Evolutionary conservation across 2,113 vertebrate genomes (phyloP).

Genomic region (Cryptoleucopteryx plumbea): DNA sequence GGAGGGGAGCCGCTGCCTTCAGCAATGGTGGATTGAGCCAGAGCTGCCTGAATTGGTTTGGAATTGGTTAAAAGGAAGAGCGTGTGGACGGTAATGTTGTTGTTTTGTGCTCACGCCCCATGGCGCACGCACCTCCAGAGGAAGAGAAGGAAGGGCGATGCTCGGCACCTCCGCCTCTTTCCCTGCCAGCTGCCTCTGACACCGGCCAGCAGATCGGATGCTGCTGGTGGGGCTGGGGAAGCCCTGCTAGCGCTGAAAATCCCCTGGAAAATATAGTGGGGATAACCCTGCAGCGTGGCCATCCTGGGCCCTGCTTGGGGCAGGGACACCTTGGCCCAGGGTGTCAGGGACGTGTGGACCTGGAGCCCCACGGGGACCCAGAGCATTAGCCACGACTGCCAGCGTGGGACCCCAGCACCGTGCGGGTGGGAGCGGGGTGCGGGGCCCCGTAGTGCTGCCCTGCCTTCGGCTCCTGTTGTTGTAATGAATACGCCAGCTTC

Average conservation of each 20-base stretch:
- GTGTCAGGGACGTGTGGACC: background rate
- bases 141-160: background rate
- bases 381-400: fast-evolving
- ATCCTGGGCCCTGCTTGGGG: background rate
- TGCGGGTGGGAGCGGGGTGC: fast-evolving
- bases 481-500: background rate
- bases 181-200: background rate
- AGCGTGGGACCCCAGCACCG: fast-evolving
- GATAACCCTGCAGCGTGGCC: background rate
- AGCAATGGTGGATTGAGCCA: background rate
- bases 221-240: background rate
- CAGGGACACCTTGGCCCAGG: background rate
- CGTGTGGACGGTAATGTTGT: fast-evolving
- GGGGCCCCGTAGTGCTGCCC: background rate
- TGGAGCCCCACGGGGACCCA: fast-evolving
- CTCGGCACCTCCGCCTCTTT: background rate
- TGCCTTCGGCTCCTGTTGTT: background rate
- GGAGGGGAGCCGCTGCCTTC: background rate
- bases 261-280: background rate
- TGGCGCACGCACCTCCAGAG: background rate
- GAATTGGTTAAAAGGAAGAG: background rate
- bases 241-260: background rate
- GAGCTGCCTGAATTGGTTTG: background rate
- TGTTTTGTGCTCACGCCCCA: background rate
- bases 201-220: background rate